These are phyloP conservation scores for Noctua fimbriata DNA, from an alignment of 2,888 invertebrate genomes.

Conservation along the genomic window DNA sequence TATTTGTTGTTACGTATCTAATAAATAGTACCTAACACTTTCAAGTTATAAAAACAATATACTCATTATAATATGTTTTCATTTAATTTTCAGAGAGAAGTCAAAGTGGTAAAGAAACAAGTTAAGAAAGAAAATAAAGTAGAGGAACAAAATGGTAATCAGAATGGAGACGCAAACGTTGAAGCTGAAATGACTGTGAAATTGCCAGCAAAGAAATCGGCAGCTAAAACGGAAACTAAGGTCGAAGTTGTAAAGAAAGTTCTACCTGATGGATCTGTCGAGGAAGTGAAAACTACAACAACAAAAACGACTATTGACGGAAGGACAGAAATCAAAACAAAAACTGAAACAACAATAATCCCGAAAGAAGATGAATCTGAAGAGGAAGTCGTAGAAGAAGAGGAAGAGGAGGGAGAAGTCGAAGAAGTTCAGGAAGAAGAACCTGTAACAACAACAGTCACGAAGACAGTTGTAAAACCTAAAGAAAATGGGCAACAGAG, in stretches of 20 bases:
- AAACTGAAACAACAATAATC: conserved; percentile 84
- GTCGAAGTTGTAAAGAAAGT: conserved; percentile 84
- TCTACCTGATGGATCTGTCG: conserved; percentile 83
- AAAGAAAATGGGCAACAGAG: conserved; percentile 72
- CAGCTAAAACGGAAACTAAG: conserved; percentile 85
- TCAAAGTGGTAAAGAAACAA: conserved; percentile 81
- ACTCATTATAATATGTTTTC: conserved; percentile 22
- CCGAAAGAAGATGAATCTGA: conserved; percentile 82
- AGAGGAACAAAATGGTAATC: conserved; percentile 80
- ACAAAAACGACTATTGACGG: conserved; percentile 87
- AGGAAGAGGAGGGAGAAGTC: conserved; percentile 73
- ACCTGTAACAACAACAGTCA: conserved; percentile 64
- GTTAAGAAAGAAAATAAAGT: conserved; percentile 78
- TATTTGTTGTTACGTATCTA: conserved; percentile 38
- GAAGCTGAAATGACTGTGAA: conserved; percentile 84
- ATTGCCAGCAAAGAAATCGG: conserved; percentile 83
- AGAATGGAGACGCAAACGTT: conserved; percentile 80
- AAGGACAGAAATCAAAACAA: conserved; percentile 84
- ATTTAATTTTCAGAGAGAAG: conserved; percentile 83
- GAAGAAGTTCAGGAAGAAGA: conserved; percentile 67
- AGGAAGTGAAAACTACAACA: conserved; percentile 86
- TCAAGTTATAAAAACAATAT: not conserved
- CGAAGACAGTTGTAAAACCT: conserved; percentile 56
- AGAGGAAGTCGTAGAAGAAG: conserved; percentile 79
- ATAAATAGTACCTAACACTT: conserved; percentile 23